Evolutionary conservation across 2,797 vertebrate genomes (phyloP).

Genomic region (Columba guinea): DNA sequence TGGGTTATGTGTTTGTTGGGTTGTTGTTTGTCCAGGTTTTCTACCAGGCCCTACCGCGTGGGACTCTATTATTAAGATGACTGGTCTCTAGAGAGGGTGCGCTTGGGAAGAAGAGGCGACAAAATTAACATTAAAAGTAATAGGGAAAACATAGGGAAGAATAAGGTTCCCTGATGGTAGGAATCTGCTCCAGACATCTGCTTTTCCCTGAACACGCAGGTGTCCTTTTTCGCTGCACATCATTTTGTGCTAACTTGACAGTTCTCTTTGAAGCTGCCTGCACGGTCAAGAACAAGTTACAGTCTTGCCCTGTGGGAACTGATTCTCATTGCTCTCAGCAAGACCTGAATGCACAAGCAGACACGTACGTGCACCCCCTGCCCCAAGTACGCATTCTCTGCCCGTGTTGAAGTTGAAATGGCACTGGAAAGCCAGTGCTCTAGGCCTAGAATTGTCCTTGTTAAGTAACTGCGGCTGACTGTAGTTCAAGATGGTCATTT

Average conservation of each 20-base stretch:
- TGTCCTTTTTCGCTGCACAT: background rate
- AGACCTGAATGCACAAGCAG: background rate
- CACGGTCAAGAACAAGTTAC: background rate
- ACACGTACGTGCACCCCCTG: fast-evolving
- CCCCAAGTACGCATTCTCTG: no score
- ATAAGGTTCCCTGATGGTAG: background rate
- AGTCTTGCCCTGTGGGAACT: background rate
- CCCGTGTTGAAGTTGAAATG: fast-evolving
- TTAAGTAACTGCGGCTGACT: background rate
- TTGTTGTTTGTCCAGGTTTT: background rate
- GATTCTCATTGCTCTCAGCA: background rate
- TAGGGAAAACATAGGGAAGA: no score
- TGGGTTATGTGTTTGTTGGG: background rate
- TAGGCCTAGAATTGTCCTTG: fast-evolving
- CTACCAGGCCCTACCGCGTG: fast-evolving
- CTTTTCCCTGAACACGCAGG: background rate
- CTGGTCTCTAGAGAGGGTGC: no score
- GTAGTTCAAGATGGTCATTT: background rate
- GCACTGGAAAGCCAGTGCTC: background rate
- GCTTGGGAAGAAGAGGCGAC: no score
- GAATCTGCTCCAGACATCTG: background rate
- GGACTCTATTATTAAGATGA: background rate
- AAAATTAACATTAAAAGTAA: background rate
- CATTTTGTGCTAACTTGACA: background rate
- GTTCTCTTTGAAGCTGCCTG: background rate